A percentile compares a stretch with the other conserved stretches of the same genome.
These are phyloP conservation scores for Copidosoma aretas DNA, from an alignment of 2,888 invertebrate genomes.

Conservation along the genomic window DNA sequence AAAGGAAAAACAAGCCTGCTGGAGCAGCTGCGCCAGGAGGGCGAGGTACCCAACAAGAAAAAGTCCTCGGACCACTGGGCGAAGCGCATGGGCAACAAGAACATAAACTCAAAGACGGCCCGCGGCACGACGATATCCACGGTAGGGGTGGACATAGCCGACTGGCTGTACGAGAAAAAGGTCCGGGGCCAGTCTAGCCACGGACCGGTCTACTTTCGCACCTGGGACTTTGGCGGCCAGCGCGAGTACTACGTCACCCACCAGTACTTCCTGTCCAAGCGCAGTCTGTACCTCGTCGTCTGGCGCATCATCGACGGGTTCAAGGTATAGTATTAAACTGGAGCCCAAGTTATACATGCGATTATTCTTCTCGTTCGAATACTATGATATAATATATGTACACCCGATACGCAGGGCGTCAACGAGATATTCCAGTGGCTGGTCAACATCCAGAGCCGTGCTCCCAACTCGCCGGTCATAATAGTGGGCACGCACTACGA, in stretches of 20 bases:
- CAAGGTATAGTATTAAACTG: slow-evolving; percentile 58
- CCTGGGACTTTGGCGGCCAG: slow-evolving; percentile 99
- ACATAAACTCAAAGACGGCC: slow-evolving; percentile 76
- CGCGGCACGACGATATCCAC: slow-evolving; percentile 89
- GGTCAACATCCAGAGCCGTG: slow-evolving; percentile 91
- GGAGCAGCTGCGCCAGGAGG: slow-evolving; percentile 87
- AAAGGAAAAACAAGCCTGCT: slow-evolving; percentile 84
- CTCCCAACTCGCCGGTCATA: slow-evolving; percentile 94
- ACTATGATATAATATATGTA: neutral
- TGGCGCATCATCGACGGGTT: slow-evolving; percentile 92
- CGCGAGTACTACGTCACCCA: slow-evolving; percentile 98
- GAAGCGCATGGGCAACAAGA: slow-evolving; percentile 91
- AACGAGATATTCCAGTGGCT: slow-evolving; percentile 94
- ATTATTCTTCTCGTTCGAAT: neutral
- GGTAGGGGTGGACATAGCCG: slow-evolving; percentile 96
- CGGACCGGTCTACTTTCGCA: slow-evolving; percentile 88
- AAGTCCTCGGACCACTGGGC: slow-evolving; percentile 86
- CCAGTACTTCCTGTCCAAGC: slow-evolving; percentile 95
- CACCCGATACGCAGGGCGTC: slow-evolving; percentile 68
- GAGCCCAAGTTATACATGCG: neutral
- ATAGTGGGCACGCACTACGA: slow-evolving; percentile 98
- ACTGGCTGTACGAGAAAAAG: slow-evolving; percentile 91
- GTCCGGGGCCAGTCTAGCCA: slow-evolving; percentile 75
- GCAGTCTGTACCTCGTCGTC: slow-evolving; percentile 92
- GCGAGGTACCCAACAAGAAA: slow-evolving; percentile 74